Evolutionary conservation across 2,888 invertebrate species (phyloP), one percentile per base, ranked within the genome.

Genomic region (Lepeophtheirus nordmannii): DNA sequence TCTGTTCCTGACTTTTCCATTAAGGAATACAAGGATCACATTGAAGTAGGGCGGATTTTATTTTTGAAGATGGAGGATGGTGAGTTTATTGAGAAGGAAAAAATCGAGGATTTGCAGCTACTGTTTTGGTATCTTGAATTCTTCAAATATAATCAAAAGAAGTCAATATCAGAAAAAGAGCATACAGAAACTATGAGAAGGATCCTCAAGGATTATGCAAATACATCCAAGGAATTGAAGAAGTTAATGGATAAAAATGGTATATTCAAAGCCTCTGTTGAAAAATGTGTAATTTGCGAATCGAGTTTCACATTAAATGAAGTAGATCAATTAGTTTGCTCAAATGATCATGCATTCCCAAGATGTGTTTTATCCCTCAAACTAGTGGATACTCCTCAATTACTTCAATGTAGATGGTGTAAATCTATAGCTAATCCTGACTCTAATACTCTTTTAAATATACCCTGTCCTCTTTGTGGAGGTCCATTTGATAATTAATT

Each of bases 351-450:
- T 22, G 30, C 1, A 17, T 60, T 23, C 11, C 60, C 60, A 9
- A 9, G 60, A 60, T 60, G 60, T 37, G 38, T 60, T 60, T 11
- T 60, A 37, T 37, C 37, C 30, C 38, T 60, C 22, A 38, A 38
- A 10, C 22, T 37, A 17, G 37, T 30, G 11, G 37, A 30, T 17
- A 22, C 22, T 37, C 17, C 20, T 10, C 22, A 60, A 17, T 14
- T 60, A 17, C 23, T 20, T 38, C 30, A 14, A 30, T 57, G 60
- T 14, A 10, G 37, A 22, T 17, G 37, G 23, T 60, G 60, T 22
- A 23, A 37, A 17, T 60, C 37, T 7, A 17, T 60, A 30, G 60
- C 60, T 37, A 17, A 37, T 11, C 23, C 60, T 14, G 11, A 60
- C 1, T 14, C 2, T 14, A 46, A 46, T 46, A 14, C 53, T 2